Evolutionary conservation across 2,113 vertebrate species (phyloP).

Genomic region (Sceloporus tristichus): DNA sequence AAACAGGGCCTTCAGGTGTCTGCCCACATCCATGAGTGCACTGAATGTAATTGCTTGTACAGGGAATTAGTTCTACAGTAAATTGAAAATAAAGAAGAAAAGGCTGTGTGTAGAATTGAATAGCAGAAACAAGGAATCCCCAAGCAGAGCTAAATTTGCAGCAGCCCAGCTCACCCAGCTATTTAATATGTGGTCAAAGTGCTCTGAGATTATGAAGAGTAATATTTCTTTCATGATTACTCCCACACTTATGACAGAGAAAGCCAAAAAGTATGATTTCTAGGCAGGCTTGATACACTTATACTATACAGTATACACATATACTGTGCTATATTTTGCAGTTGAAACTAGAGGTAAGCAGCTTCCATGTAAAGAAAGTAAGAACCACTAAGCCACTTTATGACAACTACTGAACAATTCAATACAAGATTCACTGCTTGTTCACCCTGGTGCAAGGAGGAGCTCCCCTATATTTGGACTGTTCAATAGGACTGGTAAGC

Average conservation of each 20-base stretch:
- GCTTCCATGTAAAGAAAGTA: too few relatives aligned
- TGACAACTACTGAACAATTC: background rate
- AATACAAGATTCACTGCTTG: background rate
- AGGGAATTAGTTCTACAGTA: constrained; percentile 82
- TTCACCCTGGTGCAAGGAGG: too few relatives aligned
- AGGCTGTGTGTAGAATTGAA: background rate
- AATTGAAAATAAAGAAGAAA: constrained; percentile 42
- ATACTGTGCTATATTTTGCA: too few relatives aligned
- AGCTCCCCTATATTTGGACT: too few relatives aligned
- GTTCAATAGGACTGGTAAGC: too few relatives aligned
- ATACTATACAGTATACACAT: too few relatives aligned
- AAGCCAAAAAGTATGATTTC: background rate
- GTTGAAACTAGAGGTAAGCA: too few relatives aligned
- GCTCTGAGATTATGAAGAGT: background rate
- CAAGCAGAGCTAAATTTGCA: background rate
- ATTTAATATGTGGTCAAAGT: background rate
- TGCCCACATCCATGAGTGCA: constrained; percentile 88
- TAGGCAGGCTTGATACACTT: background rate
- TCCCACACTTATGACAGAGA: background rate
- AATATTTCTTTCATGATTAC: background rate
- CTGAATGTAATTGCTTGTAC: constrained; percentile 72
- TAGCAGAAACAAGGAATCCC: background rate
- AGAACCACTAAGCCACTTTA: background rate
- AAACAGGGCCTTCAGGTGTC: constrained; percentile 80
- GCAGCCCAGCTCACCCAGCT: background rate